Base-by-base conservation (phyloP, 2,113 vertebrate genomes). In the Siphamia tubifer region DNA sequence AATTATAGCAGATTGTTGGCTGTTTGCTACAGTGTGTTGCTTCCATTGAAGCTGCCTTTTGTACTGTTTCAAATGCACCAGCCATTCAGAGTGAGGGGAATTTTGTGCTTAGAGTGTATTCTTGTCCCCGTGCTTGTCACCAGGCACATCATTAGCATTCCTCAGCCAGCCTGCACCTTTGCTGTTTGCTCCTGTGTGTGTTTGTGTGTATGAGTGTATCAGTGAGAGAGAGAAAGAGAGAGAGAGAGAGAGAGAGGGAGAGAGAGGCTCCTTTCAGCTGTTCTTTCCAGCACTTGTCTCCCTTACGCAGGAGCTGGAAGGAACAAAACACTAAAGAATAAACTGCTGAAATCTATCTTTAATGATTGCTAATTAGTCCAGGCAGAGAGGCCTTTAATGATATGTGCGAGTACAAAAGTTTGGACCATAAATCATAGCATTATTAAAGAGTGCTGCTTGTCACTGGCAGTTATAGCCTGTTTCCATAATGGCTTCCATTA, bases 391-490 rank as follows among this genome's bases (percentile, higher is more conserved):
- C 94, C 93, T 91, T 93, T 95, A 95, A 96, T 96, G 93, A 93
- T 96, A 93, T 88, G 83, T 94, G 92, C 90, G 92, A 94, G 94
- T 90, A 90, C 89, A 81, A 92, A 92, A 93, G 91, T 93, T 94
- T 91, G 93, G 92, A 90, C 90, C 92, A 96, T 99, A 96, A 96
- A 97, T 98, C 96, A 96, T 53, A 85, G 92, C 91, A 90, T 97
- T 96, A 95, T 97, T 96, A 97, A 96, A 94, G 95, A 97, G 94
- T 92, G 93, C 93, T 90, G 91, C 94, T 94, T 97, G 96, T 98
- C 95, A 93, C 92, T 90, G 92, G 90, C 93, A 93, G 86, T 88
- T 92, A 90, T 92, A 92, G 91, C 93, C 92, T 90, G 88, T 83
- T 94, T 95, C 92, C 93, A 94, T 94, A 93, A 93, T 91, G 92